These are phyloP conservation scores for Drosophila antonietae DNA, from an alignment of 2,888 invertebrate species.

Conservation along the genomic window DNA sequence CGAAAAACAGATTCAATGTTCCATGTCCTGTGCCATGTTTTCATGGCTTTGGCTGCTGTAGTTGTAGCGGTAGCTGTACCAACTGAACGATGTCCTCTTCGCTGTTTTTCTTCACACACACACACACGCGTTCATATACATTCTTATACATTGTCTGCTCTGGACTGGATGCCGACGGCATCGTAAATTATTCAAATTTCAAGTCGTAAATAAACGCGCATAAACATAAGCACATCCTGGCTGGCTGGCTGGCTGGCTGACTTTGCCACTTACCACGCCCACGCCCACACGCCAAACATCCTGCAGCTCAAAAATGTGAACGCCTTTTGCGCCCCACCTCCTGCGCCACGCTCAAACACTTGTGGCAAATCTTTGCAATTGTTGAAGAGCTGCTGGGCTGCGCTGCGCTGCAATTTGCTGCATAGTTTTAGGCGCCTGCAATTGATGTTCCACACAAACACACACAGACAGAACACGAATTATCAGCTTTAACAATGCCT, in stretches of 20 bases:
- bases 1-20: slow-evolving; percentile 66
- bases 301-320: slow-evolving; percentile 36
- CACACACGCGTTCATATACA: not conserved
- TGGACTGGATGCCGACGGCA: slow-evolving; percentile 38
- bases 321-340: not conserved
- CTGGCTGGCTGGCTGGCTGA: slow-evolving; percentile 1
- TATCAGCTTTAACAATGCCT: slow-evolving; percentile 16
- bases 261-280: slow-evolving; percentile 47
- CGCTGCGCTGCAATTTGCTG: slow-evolving; percentile 22
- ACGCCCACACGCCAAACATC: slow-evolving; percentile 31
- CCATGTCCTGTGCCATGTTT: slow-evolving; percentile 58
- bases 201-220: slow-evolving; percentile 74
- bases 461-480: slow-evolving; percentile 4
- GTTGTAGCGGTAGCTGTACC: slow-evolving; percentile 30
- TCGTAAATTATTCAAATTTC: slow-evolving; percentile 80
- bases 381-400: slow-evolving; percentile 13
- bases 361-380: slow-evolving; percentile 47
- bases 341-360: not conserved
- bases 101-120: slow-evolving; percentile 23
- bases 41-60: slow-evolving; percentile 26
- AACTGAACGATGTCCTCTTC: slow-evolving; percentile 31
- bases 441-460: slow-evolving; percentile 15
- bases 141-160: slow-evolving; percentile 14
- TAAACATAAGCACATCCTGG: slow-evolving; percentile 68
- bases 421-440: slow-evolving; percentile 38